These are phyloP conservation scores for Amiota communis DNA, from an alignment of 2,888 invertebrate genomes.

Conservation along the genomic window DNA sequence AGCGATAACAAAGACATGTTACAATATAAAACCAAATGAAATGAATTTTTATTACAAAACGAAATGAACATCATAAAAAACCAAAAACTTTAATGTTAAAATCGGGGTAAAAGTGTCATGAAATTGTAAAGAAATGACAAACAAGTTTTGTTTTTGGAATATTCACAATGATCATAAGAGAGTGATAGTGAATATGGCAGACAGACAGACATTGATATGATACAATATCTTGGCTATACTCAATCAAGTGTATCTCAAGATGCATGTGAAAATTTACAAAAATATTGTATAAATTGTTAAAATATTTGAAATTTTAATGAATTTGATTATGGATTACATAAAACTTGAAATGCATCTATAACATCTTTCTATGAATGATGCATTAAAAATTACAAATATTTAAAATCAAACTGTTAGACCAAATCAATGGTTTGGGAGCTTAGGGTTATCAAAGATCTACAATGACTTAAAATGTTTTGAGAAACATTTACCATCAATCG, in stretches of 20 bases:
- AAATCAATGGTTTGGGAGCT: too few relatives aligned
- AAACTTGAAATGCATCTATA: slow-evolving; percentile 13
- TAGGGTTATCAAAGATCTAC: too few relatives aligned
- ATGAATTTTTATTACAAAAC: slow-evolving; percentile 24
- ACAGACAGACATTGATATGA: background rate
- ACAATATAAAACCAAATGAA: slow-evolving; percentile 18
- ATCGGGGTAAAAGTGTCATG: slow-evolving; percentile 27
- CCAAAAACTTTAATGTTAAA: background rate
- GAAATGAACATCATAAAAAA: background rate
- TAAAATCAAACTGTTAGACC: too few relatives aligned
- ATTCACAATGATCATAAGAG: too few relatives aligned
- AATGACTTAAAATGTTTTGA: too few relatives aligned
- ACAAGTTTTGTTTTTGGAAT: background rate
- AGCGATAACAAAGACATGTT: slow-evolving; percentile 25
- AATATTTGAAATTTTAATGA: background rate
- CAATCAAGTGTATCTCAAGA: slow-evolving; percentile 15
- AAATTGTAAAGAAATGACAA: slow-evolving; percentile 23
- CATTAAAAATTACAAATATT: background rate
- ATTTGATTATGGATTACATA: slow-evolving; percentile 14
- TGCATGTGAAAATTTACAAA: slow-evolving; percentile 6
- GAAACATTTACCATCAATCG: too few relatives aligned
- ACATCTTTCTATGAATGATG: background rate
- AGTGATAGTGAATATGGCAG: too few relatives aligned
- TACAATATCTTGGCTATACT: background rate
- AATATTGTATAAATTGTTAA: background rate